Evolutionary conservation across 2,888 invertebrate species (phyloP).

Genomic region (Keiferia lycopersicella): DNA sequence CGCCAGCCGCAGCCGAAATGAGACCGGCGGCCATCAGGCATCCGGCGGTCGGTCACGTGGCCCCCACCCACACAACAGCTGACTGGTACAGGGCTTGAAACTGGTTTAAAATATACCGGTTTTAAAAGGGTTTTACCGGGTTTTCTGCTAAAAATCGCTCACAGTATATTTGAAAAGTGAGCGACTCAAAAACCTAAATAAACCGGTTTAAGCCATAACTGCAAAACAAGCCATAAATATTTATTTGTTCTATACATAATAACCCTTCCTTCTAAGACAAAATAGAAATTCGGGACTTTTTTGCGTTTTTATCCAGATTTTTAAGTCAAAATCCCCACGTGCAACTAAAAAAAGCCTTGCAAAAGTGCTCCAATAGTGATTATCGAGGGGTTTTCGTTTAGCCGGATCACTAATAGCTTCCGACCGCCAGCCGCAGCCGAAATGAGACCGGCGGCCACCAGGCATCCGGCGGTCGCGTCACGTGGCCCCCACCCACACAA

Average conservation of each 20-base stretch:
- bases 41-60: slow-evolving; percentile 29
- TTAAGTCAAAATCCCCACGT: background rate
- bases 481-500: slow-evolving; percentile 27
- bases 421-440: slow-evolving; percentile 17
- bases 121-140: too few species aligned
- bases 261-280: too few species aligned
- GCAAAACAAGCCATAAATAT: too few species aligned
- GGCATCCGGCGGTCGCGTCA: slow-evolving; percentile 28
- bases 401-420: slow-evolving; percentile 19
- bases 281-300: too few species aligned
- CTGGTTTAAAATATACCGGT: too few species aligned
- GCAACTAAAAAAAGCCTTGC: background rate
- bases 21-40: slow-evolving; percentile 25
- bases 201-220: too few species aligned
- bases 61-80: slow-evolving; percentile 30
- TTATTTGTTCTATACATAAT: too few species aligned
- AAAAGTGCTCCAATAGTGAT: background rate
- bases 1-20: slow-evolving; percentile 21
- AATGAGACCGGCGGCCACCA: slow-evolving; percentile 27
- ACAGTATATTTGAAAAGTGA: too few species aligned
- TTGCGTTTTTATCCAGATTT: background rate
- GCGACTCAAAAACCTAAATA: too few species aligned
- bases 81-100: slow-evolving; percentile 33
- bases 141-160: too few species aligned
- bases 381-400: background rate